Evolutionary conservation across 2,888 invertebrate genomes (phyloP).

Genomic region (Caenorhabditis parvicauda): DNA sequence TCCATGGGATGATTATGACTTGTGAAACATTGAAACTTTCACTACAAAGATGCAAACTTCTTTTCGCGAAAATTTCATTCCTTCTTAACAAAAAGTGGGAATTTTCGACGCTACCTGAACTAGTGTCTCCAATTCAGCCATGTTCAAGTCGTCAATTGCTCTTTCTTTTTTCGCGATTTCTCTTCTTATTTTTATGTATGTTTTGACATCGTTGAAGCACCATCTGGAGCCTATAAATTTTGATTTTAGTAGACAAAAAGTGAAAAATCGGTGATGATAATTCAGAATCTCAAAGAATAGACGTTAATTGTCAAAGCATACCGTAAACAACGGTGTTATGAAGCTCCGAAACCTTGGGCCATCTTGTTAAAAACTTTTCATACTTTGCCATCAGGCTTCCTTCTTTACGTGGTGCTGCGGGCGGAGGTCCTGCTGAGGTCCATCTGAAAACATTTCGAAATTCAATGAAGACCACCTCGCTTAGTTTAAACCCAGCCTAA

Average conservation of each 20-base stretch:
- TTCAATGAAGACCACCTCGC: background rate
- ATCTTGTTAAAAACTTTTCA: slow-evolving; percentile 36
- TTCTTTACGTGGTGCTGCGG: slow-evolving; percentile 23
- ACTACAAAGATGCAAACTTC: too few species aligned
- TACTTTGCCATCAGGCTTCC: slow-evolving; percentile 38
- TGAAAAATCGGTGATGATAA: too few species aligned
- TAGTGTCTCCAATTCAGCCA: slow-evolving; percentile 67
- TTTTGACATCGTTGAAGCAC: slow-evolving; percentile 55
- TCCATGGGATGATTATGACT: too few species aligned
- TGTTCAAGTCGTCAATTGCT: slow-evolving; percentile 56
- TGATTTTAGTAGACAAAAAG: too few species aligned
- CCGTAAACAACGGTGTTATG: slow-evolving; percentile 50
- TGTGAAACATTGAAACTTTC: background rate
- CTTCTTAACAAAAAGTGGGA: background rate
- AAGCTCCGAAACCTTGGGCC: slow-evolving; percentile 38
- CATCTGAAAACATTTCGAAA: too few species aligned
- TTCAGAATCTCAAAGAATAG: too few species aligned
- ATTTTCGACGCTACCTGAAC: slow-evolving; percentile 64
- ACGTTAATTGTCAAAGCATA: too few species aligned
- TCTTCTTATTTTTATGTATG: slow-evolving; percentile 33
- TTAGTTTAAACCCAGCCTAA: background rate
- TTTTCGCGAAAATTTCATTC: too few species aligned
- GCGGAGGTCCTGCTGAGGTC: slow-evolving; percentile 39
- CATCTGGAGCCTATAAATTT: slow-evolving; percentile 46
- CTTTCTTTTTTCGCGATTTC: slow-evolving; percentile 26